Evolutionary conservation across 2,888 invertebrate genomes (phyloP), one percentile per base, ranked within the genome.

Genomic region (Selenia dentaria): DNA sequence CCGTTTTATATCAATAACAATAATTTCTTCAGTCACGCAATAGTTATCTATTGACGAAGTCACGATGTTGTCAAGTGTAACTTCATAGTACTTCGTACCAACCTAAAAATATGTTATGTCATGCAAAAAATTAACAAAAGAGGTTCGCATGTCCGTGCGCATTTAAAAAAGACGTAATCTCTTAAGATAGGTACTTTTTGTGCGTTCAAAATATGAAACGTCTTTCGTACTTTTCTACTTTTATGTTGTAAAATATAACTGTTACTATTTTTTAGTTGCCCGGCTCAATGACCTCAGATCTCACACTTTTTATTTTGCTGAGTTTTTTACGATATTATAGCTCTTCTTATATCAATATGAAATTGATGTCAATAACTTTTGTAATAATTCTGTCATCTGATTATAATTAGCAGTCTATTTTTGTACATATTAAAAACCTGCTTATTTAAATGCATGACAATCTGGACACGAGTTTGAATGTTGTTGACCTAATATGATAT

Each of bases 61-160:
- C 25, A 25, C 10, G 25, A 25, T 35, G 46, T 34, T 35, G 43
- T 40, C 53, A 52, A 33, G 43, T 38, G 26, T 32, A 11, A 14
- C 6, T 39, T 12, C 9, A 16, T 12, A 29, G 25, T 11, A 36
- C 42, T 36, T 32, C 2, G 22, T 22, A 22, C 22, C 4, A n/a
- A n/a, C 16, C 3, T 3, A 29, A 3, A 34, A 37, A 36, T 31
- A 28, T 40, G 37, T 43, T 37, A 34, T 34, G 29, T 56, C 51
- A 58, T 42, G 49, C 45, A 57, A 58, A 52, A 44, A 51, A 38
- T 48, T 22, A 46, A 32, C 36, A 48, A 45, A 59, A 22, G 36
- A 20, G 14, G 27, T 32, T 38, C 34, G 45, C 48, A 45, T 37
- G 48, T 62, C 59, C 60, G 57, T 56, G 51, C 65, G 66, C 60